Percentiles rank a stretch among this genome's conserved stretches.
Evolutionary conservation across 1,140 invertebrate species (phyloP).

Genomic region (Heliconius hermathena): DNA sequence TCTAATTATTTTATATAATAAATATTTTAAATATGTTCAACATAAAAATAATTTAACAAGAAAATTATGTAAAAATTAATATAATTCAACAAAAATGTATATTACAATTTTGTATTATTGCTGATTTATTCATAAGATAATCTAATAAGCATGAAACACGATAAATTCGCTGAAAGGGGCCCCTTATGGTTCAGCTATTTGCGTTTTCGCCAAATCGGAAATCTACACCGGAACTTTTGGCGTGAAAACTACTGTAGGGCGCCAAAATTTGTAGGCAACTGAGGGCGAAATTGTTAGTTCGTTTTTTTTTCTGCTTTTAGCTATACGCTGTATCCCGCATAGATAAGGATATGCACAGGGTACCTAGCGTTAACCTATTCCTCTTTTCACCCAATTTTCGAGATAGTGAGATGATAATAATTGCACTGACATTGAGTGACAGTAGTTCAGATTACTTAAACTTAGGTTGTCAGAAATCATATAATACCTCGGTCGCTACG

Average conservation of each 20-base stretch:
- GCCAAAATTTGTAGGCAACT: slow-evolving; percentile 13
- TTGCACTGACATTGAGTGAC: background rate
- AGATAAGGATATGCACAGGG: too few species aligned
- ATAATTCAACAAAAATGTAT: background rate
- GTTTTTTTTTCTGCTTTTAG: background rate
- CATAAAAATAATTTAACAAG: background rate
- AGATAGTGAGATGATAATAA: background rate
- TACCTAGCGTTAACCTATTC: too few species aligned
- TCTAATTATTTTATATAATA: too few species aligned
- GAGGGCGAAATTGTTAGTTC: background rate
- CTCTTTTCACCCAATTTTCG: background rate
- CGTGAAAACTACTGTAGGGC: slow-evolving; percentile 12
- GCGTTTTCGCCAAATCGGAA: slow-evolving; percentile 22
- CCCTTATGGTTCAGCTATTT: slow-evolving; percentile 2
- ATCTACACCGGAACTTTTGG: slow-evolving; percentile 22
- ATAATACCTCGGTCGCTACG: too few species aligned
- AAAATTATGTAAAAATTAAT: background rate
- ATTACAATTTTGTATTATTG: background rate
- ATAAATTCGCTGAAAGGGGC: slow-evolving; percentile 5
- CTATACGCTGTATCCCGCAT: too few species aligned
- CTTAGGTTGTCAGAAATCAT: too few species aligned
- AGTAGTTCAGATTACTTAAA: background rate
- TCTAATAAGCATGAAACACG: background rate
- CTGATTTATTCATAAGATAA: background rate
- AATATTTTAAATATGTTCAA: too few species aligned